Conservation (phyloP, 2,888 invertebrate species). For the Oconnorella tubifera region DNA sequence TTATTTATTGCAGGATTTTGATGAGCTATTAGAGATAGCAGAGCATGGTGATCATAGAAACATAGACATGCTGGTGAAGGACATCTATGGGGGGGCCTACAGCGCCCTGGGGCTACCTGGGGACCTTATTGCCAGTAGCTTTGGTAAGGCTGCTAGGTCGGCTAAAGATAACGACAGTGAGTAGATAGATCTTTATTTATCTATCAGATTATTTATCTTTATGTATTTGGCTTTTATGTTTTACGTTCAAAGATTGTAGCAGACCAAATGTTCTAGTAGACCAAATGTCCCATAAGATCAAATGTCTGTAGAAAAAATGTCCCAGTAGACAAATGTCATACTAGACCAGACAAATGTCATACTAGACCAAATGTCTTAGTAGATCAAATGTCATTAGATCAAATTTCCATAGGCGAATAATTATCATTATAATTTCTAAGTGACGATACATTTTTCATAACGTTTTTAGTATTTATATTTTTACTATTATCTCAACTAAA, state of each 20-base stretch:
- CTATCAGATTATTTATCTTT: background rate
- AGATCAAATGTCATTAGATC: too few relatives aligned
- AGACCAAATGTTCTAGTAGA: too few relatives aligned
- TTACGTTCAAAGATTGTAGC: background rate
- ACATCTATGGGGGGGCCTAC: constrained; percentile 68
- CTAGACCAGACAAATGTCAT: too few relatives aligned
- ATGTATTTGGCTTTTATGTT: background rate
- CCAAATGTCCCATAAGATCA: too few relatives aligned
- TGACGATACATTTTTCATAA: too few relatives aligned
- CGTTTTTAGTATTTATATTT: too few relatives aligned
- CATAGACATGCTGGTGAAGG: constrained; percentile 67
- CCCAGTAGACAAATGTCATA: too few relatives aligned
- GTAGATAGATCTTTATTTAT: constrained; percentile 12
- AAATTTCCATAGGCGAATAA: too few relatives aligned
- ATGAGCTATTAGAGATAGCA: constrained; percentile 66
- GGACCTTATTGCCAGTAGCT: constrained; percentile 68
- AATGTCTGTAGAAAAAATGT: too few relatives aligned
- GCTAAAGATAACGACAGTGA: constrained; percentile 38
- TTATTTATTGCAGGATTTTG: constrained; percentile 61
- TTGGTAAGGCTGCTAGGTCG: constrained; percentile 63
- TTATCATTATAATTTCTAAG: too few relatives aligned
- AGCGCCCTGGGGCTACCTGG: constrained; percentile 62
- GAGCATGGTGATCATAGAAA: constrained; percentile 67
- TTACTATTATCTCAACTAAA: too few relatives aligned
- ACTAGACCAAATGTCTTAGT: too few relatives aligned